A percentile compares a stretch with the other conserved stretches of the same genome.
Evolutionary conservation across 2,113 vertebrate species (phyloP).

Genomic region (Atlantisia rogersi): DNA sequence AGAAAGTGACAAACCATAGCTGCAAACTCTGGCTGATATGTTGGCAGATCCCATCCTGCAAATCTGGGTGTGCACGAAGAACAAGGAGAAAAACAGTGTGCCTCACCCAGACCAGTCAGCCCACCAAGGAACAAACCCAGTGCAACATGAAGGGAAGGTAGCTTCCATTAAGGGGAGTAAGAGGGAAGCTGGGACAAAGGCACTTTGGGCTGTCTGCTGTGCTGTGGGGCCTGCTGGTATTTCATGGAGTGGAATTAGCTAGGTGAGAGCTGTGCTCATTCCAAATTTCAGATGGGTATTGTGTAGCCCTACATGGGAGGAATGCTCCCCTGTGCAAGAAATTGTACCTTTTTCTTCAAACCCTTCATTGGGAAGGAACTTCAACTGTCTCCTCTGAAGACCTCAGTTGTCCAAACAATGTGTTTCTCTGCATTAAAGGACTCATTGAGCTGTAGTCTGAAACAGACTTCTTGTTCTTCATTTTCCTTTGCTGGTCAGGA

Average conservation of each 20-base stretch:
- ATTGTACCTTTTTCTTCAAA: constrained; percentile 4
- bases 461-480: background rate
- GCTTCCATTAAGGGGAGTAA: background rate
- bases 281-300: background rate
- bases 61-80: background rate
- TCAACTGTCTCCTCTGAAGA: background rate
- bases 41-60: background rate
- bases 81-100: background rate
- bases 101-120: background rate
- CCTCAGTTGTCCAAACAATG: background rate
- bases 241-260: background rate
- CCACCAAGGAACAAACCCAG: background rate
- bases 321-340: background rate
- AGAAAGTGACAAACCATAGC: background rate
- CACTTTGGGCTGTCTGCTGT: background rate
- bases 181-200: background rate
- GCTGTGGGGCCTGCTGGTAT: background rate
- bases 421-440: background rate
- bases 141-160: background rate
- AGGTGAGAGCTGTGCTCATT: background rate
- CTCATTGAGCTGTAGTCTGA: background rate
- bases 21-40: background rate
- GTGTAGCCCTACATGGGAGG: fast-evolving
- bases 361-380: background rate
- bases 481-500: background rate